These are phyloP conservation scores for Orius laevigatus DNA, from an alignment of 1,140 invertebrate genomes.

Conservation along the genomic window DNA sequence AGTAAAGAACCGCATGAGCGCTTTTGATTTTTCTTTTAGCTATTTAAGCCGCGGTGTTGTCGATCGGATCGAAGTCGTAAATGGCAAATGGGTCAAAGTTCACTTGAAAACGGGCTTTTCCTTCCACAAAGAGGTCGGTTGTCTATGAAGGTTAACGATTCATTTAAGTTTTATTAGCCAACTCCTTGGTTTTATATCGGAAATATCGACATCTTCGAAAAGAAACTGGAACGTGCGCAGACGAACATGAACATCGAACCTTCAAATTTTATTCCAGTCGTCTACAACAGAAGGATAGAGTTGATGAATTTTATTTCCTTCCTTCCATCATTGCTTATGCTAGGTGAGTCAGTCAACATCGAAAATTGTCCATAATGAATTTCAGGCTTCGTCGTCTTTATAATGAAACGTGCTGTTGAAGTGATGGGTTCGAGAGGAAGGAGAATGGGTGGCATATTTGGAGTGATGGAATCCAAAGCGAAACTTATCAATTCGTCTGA, in stretches of 20 bases:
- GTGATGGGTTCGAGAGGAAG: conserved; percentile 56
- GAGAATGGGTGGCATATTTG: conserved; percentile 73
- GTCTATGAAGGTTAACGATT: not conserved
- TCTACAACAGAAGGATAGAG: conserved; percentile 94
- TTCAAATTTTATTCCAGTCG: conserved; percentile 79
- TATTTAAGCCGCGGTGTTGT: conserved; percentile 76
- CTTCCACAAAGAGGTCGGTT: conserved; percentile 43
- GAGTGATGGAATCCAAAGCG: conserved; percentile 94
- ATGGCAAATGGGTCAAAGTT: conserved; percentile 96
- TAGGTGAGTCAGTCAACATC: conserved; percentile 31
- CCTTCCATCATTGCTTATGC: conserved; percentile 50
- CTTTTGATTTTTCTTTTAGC: conserved; percentile 26
- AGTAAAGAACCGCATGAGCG: conserved; percentile 30
- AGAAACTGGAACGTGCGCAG: conserved; percentile 92
- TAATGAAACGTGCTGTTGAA: conserved; percentile 66
- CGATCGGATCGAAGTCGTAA: conserved; percentile 95
- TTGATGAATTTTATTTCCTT: conserved; percentile 48
- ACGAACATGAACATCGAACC: conserved; percentile 85
- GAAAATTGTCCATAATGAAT: conserved; percentile 2
- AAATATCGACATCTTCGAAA: conserved; percentile 94
- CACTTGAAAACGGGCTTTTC: conserved; percentile 54
- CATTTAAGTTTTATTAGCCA: conserved; percentile 30
- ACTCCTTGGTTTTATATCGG: conserved; percentile 96
- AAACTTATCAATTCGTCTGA: conserved; percentile 92
- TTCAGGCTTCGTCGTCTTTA: conserved; percentile 56